phyloP scores from a whole-genome alignment of 2,888 invertebrate species.

The Sturmia bella region DNA sequence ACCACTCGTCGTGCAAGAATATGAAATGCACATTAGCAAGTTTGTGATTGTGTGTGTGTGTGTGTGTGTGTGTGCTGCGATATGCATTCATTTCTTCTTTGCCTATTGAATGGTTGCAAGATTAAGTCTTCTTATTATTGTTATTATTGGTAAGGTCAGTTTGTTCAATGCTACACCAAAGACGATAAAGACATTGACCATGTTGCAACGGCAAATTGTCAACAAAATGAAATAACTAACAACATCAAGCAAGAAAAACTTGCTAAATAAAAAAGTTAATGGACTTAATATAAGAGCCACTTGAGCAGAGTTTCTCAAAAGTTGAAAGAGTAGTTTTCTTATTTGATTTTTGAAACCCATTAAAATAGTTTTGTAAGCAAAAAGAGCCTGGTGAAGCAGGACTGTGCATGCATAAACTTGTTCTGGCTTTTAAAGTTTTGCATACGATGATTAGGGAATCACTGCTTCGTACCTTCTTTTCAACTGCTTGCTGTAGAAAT shows the following conservation, averaged over 20 bases:
- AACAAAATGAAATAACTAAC: slow-evolving; percentile 32
- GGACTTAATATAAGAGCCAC: slow-evolving; percentile 17
- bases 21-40: slow-evolving; percentile 16
- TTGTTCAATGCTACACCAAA: slow-evolving; percentile 63
- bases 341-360: background rate
- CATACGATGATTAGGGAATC: background rate
- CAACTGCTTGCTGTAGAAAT: slow-evolving; percentile 54
- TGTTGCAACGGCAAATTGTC: slow-evolving; percentile 62
- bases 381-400: too few species aligned
- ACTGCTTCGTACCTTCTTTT: slow-evolving; percentile 34
- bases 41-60: slow-evolving; percentile 48
- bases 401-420: background rate
- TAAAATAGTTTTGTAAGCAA: background rate
- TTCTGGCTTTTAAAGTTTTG: background rate
- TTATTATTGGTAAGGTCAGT: slow-evolving; percentile 67
- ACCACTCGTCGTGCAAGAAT: slow-evolving; percentile 17
- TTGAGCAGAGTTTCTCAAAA: slow-evolving; percentile 33
- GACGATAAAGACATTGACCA: slow-evolving; percentile 68
- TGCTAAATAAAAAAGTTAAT: slow-evolving; percentile 30
- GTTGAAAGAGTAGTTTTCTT: background rate
- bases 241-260: slow-evolving; percentile 35
- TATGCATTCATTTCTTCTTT: slow-evolving; percentile 54
- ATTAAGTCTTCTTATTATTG: slow-evolving; percentile 57
- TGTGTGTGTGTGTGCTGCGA: slow-evolving; percentile 46
- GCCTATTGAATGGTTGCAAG: slow-evolving; percentile 59